These are phyloP conservation scores for Drosophila sechellia DNA, from an alignment of 1,140 invertebrate species.

Conservation along the genomic window DNA sequence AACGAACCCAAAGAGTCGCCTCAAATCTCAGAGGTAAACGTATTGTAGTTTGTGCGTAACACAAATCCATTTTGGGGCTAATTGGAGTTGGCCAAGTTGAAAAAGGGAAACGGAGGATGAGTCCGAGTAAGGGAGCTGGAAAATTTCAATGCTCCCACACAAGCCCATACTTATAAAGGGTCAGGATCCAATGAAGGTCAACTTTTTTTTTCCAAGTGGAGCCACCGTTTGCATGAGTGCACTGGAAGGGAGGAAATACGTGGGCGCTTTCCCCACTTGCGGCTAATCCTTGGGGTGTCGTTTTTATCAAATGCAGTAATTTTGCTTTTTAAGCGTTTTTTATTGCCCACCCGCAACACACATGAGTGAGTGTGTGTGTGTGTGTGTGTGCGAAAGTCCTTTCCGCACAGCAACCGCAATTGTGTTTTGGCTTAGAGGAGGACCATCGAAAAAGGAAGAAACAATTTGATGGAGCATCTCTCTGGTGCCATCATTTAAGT, in stretches of 20 bases:
- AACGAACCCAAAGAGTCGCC: constrained; percentile 11
- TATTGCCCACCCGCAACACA: constrained; percentile 34
- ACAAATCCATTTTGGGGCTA: constrained; percentile 79
- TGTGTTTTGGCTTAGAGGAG: constrained; percentile 44
- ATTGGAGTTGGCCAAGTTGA: constrained; percentile 68
- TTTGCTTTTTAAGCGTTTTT: constrained; percentile 63
- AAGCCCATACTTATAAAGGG: constrained; percentile 11
- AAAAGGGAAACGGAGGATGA: constrained; percentile 6
- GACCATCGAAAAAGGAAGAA: background rate
- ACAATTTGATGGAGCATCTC: constrained; percentile 36
- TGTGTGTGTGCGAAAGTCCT: constrained; percentile 7
- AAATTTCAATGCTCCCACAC: constrained; percentile 46
- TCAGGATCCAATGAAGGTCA: constrained; percentile 54
- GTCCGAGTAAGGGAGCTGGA: constrained; percentile 31
- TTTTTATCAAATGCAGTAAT: constrained; percentile 55
- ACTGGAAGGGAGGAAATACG: constrained; percentile 5
- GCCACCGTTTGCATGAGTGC: constrained; percentile 42
- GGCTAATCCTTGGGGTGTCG: constrained; percentile 65
- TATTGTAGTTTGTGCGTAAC: constrained; percentile 71
- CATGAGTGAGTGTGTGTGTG: background rate
- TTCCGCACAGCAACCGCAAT: constrained; percentile 44
- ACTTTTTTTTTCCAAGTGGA: constrained; percentile 25
- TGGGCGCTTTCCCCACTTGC: background rate
- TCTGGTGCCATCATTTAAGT: constrained; percentile 47
- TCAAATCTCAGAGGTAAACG: constrained; percentile 60